phyloP scores from a whole-genome alignment of 2,888 invertebrate species.

The Melipona beecheii region DNA sequence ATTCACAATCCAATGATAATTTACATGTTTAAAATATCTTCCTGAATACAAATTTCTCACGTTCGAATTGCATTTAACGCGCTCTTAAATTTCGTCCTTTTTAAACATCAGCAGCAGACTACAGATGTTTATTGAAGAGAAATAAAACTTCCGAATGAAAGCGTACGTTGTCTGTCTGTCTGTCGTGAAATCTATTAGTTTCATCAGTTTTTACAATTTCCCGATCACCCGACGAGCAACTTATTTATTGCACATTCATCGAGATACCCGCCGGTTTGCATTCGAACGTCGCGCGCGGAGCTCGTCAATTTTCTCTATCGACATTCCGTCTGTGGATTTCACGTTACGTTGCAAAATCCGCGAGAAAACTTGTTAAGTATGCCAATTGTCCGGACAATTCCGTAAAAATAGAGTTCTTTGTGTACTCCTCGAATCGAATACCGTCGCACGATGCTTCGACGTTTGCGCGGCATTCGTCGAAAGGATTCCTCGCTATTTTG shows the following conservation, averaged over 20 bases:
- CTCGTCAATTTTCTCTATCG: constrained; percentile 17
- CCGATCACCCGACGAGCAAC: background rate
- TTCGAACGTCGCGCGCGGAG: constrained; percentile 23
- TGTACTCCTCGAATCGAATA: background rate
- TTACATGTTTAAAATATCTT: no score
- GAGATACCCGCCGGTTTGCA: background rate
- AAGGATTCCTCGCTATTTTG: background rate
- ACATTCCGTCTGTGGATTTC: constrained; percentile 30
- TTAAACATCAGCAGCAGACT: background rate
- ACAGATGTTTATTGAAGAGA: background rate
- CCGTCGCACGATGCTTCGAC: background rate
- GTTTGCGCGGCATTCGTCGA: background rate
- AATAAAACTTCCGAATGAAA: background rate
- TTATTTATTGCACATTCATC: constrained; percentile 12
- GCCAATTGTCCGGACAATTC: background rate
- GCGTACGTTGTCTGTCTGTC: background rate
- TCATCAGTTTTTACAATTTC: background rate
- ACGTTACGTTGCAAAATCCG: background rate
- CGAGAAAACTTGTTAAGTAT: background rate
- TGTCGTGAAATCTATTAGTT: background rate
- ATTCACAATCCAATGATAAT: no score
- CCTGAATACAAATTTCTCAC: background rate
- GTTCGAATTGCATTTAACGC: no score
- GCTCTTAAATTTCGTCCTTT: background rate
- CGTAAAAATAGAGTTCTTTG: background rate